Evolutionary conservation across 2,113 vertebrate genomes (phyloP), one percentile per base, ranked within the genome.

Genomic region (Stegostoma tigrinum): DNA sequence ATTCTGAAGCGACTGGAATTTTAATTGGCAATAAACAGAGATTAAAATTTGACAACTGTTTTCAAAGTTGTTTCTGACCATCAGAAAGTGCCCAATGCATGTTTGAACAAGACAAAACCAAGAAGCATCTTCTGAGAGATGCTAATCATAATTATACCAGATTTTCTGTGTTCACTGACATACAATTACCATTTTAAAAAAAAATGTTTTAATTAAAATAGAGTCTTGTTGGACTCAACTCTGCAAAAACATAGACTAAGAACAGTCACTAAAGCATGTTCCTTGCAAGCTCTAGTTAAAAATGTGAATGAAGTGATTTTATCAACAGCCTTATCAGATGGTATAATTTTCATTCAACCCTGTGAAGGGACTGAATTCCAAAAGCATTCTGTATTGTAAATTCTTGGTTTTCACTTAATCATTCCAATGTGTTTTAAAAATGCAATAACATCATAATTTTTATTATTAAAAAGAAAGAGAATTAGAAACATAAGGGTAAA

Each of bases 321-420:
- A 83, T 83, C n/a, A 83, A 83, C 48, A 52, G 10, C 34, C 21
- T 42, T 42, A 94, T 94, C 42, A 42, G 61, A 67, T 94, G 64
- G 91, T 68, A 21, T 48, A 48, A 95, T 95, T 95, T 95, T 70
- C 67, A 72, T 95, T 95, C 93, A 70, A 70, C 24, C 15, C 38
- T 66, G 61, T 64, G 45, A 21, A 93, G 19, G 30, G 64, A 70
- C 19, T 95, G 93, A 45, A 48, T 48, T 70, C 42, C 42, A 45
- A 30, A 24, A 95, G 67, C n/a, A 95, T 70, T 91, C 34, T 91
- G 61, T 64, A 61, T 21, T 64, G 89, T 64, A 83, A 89, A 89
- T 27, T 19, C 42, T 34, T 48, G 93, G 24, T 95, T 70, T 72
- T 17, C 93, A 48, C 24, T 95, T 42, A 72, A 70, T 42, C 66